Evolutionary conservation across 2,888 invertebrate genomes (phyloP).

Genomic region (Drosophila putrida): DNA sequence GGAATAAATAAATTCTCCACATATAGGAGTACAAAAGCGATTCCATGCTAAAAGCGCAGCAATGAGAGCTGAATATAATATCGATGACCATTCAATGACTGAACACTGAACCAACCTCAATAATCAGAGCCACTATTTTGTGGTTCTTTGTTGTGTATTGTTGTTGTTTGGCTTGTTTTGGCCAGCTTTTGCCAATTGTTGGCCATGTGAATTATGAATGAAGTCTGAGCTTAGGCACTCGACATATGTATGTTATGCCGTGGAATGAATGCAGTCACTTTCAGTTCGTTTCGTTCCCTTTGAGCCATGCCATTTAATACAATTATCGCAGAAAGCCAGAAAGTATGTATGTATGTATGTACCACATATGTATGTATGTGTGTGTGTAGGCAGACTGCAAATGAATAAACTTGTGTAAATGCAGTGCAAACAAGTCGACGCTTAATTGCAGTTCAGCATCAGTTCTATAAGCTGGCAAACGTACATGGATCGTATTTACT

Average conservation of each 20-base stretch:
- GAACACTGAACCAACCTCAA: not conserved
- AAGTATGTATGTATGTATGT: too few species aligned
- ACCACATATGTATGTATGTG: too few species aligned
- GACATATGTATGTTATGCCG: constrained; percentile 28
- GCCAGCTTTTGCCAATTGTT: constrained; percentile 56
- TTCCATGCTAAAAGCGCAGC: not conserved
- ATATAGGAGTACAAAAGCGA: not conserved
- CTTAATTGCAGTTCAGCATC: constrained; percentile 48
- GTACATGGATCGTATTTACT: constrained; percentile 43
- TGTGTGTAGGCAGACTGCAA: not conserved
- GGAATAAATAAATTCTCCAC: not conserved
- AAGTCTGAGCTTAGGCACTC: constrained; percentile 23
- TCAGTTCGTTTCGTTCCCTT: not conserved
- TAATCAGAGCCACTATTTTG: not conserved
- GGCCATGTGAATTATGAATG: constrained; percentile 35
- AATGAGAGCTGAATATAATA: not conserved
- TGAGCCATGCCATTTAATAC: constrained; percentile 30
- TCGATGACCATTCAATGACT: not conserved
- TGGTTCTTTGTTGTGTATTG: constrained; percentile 34
- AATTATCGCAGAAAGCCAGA: constrained; percentile 29
- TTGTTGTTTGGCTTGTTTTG: constrained; percentile 39
- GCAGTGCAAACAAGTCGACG: constrained; percentile 29
- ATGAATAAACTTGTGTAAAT: constrained; percentile 42
- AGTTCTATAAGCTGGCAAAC: constrained; percentile 34
- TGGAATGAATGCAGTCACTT: constrained; percentile 15